Percentiles rank a stretch among this genome's conserved stretches.
These are phyloP conservation scores for Babyrousa celebensis DNA, from an alignment of 2,797 vertebrate genomes.

Conservation along the genomic window DNA sequence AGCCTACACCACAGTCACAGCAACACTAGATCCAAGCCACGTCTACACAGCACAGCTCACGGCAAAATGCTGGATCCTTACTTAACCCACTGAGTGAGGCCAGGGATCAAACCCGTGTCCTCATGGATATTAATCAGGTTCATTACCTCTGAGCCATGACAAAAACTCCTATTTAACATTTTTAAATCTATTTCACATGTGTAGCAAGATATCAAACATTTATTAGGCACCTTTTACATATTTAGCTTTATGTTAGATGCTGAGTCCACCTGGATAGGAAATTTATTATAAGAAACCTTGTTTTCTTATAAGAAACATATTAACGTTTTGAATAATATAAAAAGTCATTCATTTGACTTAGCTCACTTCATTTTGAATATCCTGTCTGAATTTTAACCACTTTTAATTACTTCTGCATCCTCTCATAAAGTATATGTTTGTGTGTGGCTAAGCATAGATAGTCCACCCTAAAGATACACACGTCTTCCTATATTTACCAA, in stretches of 20 bases:
- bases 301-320: conserved; percentile 41
- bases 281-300: background rate
- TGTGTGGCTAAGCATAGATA: background rate
- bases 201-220: conserved; percentile 46
- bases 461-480: background rate
- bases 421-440: background rate
- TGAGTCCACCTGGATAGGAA: background rate
- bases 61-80: too few relatives aligned
- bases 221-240: background rate
- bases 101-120: too few relatives aligned
- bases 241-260: background rate
- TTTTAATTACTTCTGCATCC: conserved; percentile 10
- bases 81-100: too few relatives aligned
- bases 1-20: too few relatives aligned
- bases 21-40: too few relatives aligned
- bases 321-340: background rate
- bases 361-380: background rate
- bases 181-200: conserved; percentile 32
- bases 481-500: background rate
- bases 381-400: background rate
- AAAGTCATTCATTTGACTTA: background rate
- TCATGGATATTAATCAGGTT: too few relatives aligned
- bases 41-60: too few relatives aligned
- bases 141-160: too few relatives aligned
- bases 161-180: conserved; percentile 24